phyloP scores from a whole-genome alignment of 1,140 invertebrate species.

The Megalonaias nervosa region DNA sequence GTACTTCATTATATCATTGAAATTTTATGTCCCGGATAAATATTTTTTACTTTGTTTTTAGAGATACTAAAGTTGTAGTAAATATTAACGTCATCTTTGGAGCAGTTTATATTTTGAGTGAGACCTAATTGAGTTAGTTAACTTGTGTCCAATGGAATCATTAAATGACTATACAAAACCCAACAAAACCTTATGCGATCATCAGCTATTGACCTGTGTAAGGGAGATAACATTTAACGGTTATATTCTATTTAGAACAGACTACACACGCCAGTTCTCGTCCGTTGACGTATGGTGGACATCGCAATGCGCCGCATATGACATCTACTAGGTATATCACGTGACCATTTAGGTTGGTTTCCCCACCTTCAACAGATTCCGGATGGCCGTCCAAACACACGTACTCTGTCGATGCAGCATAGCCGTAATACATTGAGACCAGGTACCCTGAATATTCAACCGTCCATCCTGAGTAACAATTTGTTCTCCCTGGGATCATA shows the following conservation, averaged over 20 bases:
- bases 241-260: constrained; percentile 5
- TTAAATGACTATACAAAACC: no score
- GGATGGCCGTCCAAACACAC: constrained; percentile 13
- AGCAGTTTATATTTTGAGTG: no score
- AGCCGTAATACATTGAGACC: neutral
- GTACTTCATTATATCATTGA: no score
- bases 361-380: neutral
- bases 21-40: no score
- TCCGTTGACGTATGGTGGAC: constrained; percentile 12
- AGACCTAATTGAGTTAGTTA: no score
- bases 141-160: no score
- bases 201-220: no score
- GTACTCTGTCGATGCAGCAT: neutral
- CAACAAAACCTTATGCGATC: no score
- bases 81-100: no score
- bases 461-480: constrained; percentile 36
- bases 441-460: constrained; percentile 26
- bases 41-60: no score
- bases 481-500: constrained; percentile 28
- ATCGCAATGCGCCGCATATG: constrained; percentile 13
- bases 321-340: constrained; percentile 19
- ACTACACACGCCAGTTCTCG: constrained; percentile 10
- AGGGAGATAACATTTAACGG: no score
- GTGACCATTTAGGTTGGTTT: neutral
- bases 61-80: no score